Conservation (phyloP, 2,113 vertebrate species). For the Vombatus ursinus region DNA sequence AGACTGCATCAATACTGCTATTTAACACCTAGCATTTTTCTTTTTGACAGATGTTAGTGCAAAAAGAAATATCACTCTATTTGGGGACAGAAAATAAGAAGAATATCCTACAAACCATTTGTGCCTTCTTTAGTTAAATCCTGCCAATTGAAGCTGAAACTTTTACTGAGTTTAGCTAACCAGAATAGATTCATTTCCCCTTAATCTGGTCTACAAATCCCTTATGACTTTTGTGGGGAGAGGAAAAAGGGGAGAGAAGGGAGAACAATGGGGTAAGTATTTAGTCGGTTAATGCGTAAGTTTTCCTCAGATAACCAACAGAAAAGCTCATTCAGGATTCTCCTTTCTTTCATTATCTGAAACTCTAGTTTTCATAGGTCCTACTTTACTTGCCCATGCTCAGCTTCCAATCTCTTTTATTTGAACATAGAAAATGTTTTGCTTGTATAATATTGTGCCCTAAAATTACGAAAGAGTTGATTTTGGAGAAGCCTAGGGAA, state of each 20-base stretch:
- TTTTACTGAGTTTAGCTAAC: background rate
- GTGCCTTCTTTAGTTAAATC: conserved; percentile 34
- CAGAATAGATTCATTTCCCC: conserved; percentile 17
- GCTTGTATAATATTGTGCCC: background rate
- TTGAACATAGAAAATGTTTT: background rate
- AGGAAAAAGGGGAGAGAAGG: background rate
- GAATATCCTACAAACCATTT: background rate
- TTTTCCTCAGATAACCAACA: background rate
- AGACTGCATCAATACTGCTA: conserved; percentile 43
- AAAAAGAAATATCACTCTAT: conserved; percentile 40
- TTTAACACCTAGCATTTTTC: conserved; percentile 47
- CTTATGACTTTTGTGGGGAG: conserved; percentile 6
- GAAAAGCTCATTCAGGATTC: background rate
- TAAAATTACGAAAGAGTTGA: background rate
- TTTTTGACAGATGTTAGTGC: conserved; percentile 30
- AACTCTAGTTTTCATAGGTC: background rate
- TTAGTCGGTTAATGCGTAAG: background rate
- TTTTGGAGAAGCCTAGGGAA: background rate
- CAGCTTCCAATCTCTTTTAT: background rate
- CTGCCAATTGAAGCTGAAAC: conserved; percentile 27
- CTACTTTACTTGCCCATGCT: background rate
- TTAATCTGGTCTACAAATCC: conserved; percentile 21
- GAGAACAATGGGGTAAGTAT: background rate
- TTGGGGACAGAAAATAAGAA: conserved; percentile 31
- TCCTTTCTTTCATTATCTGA: conserved; percentile 20